Conservation (phyloP, 2,797 vertebrate species). For the Syndactyla subalaris region DNA sequence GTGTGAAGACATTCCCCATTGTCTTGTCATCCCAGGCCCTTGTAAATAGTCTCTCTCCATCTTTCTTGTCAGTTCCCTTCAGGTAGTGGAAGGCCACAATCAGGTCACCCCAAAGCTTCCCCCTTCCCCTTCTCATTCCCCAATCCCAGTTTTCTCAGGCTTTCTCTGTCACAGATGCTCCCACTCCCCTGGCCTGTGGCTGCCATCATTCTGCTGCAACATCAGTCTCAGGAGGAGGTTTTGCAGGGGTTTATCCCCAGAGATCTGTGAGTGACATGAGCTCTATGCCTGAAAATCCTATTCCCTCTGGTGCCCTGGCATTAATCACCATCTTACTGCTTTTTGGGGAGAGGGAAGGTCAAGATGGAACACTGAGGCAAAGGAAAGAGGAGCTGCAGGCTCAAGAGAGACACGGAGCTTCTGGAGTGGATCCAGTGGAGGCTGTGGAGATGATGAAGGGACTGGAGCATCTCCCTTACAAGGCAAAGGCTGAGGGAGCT, state of each 20-base stretch:
- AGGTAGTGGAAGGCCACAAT: background rate
- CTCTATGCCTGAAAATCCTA: background rate
- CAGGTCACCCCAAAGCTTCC: background rate
- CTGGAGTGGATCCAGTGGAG: background rate
- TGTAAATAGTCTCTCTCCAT: background rate
- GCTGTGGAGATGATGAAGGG: background rate
- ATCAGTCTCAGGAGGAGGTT: background rate
- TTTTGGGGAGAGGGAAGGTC: background rate
- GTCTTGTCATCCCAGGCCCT: background rate
- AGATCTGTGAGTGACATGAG: background rate
- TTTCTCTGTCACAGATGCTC: background rate
- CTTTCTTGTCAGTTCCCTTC: background rate
- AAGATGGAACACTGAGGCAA: background rate
- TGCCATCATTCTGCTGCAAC: background rate
- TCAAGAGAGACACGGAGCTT: background rate
- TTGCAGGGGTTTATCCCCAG: background rate
- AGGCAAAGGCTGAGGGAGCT: background rate
- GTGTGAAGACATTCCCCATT: background rate
- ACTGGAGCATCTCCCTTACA: background rate
- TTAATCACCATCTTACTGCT: background rate
- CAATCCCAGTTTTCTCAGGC: background rate
- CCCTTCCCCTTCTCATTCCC: background rate
- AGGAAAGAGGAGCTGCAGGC: background rate
- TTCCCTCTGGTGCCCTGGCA: background rate
- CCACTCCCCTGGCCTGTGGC: background rate